These are phyloP conservation scores for Perccottus glenii DNA, from an alignment of 2,113 vertebrate genomes.

Conservation along the genomic window DNA sequence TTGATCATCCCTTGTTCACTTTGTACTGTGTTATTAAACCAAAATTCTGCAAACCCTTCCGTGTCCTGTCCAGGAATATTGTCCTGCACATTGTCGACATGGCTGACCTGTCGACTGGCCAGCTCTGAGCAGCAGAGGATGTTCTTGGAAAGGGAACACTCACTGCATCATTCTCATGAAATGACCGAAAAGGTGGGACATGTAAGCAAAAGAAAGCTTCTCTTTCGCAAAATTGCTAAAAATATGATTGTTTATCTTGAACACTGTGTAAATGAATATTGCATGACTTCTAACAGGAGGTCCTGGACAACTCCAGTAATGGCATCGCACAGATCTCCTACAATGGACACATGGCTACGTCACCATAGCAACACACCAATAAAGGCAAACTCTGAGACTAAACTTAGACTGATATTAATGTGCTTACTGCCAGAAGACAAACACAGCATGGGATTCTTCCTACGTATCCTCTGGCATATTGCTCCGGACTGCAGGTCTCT, in stretches of 20 bases:
- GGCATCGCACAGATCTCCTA: conserved; percentile 92
- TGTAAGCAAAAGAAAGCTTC: neutral
- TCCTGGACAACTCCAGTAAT: conserved; percentile 92
- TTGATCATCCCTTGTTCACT: too few relatives aligned
- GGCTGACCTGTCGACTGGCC: conserved; percentile 97
- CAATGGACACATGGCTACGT: conserved; percentile 81
- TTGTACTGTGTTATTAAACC: too few relatives aligned
- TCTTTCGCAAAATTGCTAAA: neutral
- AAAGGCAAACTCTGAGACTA: conserved; percentile 4
- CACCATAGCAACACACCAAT: conserved; percentile 60
- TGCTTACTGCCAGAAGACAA: conserved; percentile 5
- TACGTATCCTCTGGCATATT: conserved; percentile 12
- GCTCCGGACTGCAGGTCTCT: conserved; percentile 18
- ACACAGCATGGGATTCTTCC: conserved; percentile 28
- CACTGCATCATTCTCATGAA: conserved; percentile 97
- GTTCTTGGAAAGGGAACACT: conserved; percentile 98
- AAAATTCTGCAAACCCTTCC: neutral
- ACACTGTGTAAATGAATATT: conserved; percentile 19
- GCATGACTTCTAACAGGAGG: conserved; percentile 81
- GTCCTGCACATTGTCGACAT: conserved; percentile 94
- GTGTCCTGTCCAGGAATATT: conserved; percentile 80
- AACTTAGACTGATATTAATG: conserved; percentile 11
- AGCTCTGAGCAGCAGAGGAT: conserved; percentile 98
- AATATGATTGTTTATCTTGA: neutral
- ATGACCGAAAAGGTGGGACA: conserved; percentile 91